phyloP scores from a whole-genome alignment of 2,113 vertebrate species.

The Otolemur garnettii region DNA sequence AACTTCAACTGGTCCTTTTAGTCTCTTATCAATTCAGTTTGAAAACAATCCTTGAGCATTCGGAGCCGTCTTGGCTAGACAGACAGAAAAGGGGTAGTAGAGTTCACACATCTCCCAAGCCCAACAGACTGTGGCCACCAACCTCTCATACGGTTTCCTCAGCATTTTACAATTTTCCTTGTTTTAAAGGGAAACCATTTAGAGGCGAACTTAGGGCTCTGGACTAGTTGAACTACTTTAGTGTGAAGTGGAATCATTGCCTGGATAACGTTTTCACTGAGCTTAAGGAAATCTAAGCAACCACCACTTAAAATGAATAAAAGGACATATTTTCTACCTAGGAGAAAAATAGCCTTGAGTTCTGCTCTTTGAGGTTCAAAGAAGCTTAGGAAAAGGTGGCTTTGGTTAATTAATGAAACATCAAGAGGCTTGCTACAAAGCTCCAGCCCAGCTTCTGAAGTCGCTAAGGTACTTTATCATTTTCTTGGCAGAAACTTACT shows the following conservation, averaged over 20 bases:
- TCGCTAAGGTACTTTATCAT: slow-evolving; percentile 46
- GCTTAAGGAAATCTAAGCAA: slow-evolving; percentile 60
- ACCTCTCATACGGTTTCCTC: slow-evolving; percentile 5
- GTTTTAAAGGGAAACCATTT: slow-evolving; percentile 47
- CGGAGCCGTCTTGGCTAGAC: slow-evolving; percentile 67
- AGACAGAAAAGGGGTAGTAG: slow-evolving; percentile 64
- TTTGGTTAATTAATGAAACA: slow-evolving; percentile 62
- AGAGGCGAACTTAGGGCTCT: slow-evolving; percentile 24
- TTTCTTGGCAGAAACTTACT: slow-evolving; percentile 51
- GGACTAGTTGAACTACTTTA: slow-evolving; percentile 37
- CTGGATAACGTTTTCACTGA: slow-evolving; percentile 51
- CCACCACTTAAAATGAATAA: slow-evolving; percentile 59
- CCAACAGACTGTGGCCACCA: neutral
- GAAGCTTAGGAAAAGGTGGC: slow-evolving; percentile 37
- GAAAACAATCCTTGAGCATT: slow-evolving; percentile 79
- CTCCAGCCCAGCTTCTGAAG: slow-evolving; percentile 37
- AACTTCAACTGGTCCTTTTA: slow-evolving; percentile 55
- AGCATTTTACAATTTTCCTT: neutral
- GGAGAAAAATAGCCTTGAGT: neutral
- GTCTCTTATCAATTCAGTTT: slow-evolving; percentile 75
- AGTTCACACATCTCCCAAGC: neutral
- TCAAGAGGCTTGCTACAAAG: slow-evolving; percentile 8
- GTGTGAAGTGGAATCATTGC: slow-evolving; percentile 13
- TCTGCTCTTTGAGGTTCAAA: neutral
- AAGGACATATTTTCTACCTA: slow-evolving; percentile 17